A percentile compares a stretch with the other conserved stretches of the same genome.
Evolutionary conservation across 2,888 invertebrate genomes (phyloP).

Genomic region (Pemphredon lugubris): DNA sequence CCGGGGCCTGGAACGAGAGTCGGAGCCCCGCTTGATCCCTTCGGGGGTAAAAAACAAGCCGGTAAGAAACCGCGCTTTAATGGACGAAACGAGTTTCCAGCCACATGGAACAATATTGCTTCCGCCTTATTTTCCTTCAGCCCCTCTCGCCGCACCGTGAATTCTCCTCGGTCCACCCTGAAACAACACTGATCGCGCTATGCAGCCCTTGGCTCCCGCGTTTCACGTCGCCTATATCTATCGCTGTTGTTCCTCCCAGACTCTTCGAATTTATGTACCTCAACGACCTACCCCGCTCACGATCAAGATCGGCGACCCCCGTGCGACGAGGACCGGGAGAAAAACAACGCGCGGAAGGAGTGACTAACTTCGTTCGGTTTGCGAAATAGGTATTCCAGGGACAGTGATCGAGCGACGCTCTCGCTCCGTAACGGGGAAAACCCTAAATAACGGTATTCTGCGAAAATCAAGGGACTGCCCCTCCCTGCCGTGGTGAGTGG

Average conservation of each 20-base stretch:
- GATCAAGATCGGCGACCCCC: background rate
- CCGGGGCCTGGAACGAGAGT: conserved; percentile 33
- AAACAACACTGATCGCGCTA: conserved; percentile 66
- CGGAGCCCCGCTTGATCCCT: conserved; percentile 42
- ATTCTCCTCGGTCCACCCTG: conserved; percentile 43
- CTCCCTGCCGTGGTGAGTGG: conserved; percentile 7
- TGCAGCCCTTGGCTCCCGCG: conserved; percentile 6
- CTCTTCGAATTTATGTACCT: background rate
- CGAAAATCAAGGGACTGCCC: conserved; percentile 19
- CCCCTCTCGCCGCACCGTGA: conserved; percentile 24
- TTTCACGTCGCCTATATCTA: conserved; percentile 12
- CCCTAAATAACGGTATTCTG: conserved; percentile 34
- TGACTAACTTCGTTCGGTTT: conserved; percentile 50
- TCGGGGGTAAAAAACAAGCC: conserved; percentile 56
- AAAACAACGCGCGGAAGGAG: conserved; percentile 34
- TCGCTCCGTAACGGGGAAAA: conserved; percentile 30
- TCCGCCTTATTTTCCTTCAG: conserved; percentile 68
- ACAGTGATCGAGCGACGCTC: conserved; percentile 50
- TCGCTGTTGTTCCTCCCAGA: background rate
- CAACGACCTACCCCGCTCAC: background rate
- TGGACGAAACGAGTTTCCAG: conserved; percentile 78
- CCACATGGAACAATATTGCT: conserved; percentile 74
- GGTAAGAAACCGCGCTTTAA: conserved; percentile 73
- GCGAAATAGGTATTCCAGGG: conserved; percentile 42
- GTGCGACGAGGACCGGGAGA: background rate